Evolutionary conservation across 1,140 invertebrate genomes (phyloP), one percentile per base, ranked within the genome.

Genomic region (Pogonomyrmex californicus): DNA sequence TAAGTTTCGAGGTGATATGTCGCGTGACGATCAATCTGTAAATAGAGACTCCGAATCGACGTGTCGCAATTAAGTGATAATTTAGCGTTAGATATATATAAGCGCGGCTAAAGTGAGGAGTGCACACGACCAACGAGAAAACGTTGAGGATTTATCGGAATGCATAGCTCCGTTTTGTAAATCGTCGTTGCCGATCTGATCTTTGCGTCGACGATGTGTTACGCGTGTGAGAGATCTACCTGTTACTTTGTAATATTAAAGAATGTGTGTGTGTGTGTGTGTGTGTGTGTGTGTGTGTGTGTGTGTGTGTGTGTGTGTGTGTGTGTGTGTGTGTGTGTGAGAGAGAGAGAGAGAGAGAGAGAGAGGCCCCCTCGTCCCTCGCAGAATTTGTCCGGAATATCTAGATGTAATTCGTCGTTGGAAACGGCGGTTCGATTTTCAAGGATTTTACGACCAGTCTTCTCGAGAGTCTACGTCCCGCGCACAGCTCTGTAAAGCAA

Each of bases 401-500:
- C 65, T 83, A 83, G 68, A 60, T 82, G 30, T 82, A 38, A 76
- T 49, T 85, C 44, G 51, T 81, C 51, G 83, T 66, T 76, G 41
- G 36, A 58, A 68, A 66, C 41, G 60, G 49, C 76, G 54, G 44
- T 79, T 70, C 86, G 71, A 91, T 85, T 90, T 87, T 85, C 88
- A 70, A 49, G 63, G 33, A 63, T 90, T 90, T 58, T 83, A 83
- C 60, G 86, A 91, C 82, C 78, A 88, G 86, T 88, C 82, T 71
- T 90, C 87, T 76, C 83, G 65, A 47, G 49, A 76, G 47, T 82
- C 51, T 63, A 77, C 65, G 83, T 82, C 86, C 49, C 62, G 79
- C 66, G 75, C 73, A 77, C 86, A 73, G 56, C 77, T 90, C 87
- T 88, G 90, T 91, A 91, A 91, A 90, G 85, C 77, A 65, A 86